These are phyloP conservation scores for Diadophis punctatus DNA, from an alignment of 2,113 vertebrate species.

Conservation along the genomic window DNA sequence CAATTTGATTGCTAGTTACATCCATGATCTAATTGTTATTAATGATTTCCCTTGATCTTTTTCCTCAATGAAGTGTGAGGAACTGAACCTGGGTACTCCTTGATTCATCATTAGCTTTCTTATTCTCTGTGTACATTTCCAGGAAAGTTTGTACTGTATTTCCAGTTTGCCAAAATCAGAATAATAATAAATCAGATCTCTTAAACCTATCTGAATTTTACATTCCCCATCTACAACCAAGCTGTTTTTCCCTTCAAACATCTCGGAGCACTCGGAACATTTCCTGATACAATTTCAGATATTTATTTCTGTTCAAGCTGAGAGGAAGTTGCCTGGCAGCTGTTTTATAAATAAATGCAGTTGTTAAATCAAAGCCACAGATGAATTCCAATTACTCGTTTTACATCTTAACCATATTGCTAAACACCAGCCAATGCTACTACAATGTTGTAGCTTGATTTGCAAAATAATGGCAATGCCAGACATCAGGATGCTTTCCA, in stretches of 20 bases:
- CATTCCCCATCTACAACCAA: background rate
- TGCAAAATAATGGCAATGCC: background rate
- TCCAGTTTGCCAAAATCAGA: background rate
- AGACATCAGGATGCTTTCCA: background rate
- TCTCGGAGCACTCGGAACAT: background rate
- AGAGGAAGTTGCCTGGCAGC: background rate
- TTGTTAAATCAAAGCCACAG: background rate
- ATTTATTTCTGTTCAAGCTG: background rate
- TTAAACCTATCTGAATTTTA: background rate
- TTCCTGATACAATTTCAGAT: background rate
- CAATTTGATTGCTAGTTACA: background rate
- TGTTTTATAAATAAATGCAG: background rate
- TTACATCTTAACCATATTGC: background rate
- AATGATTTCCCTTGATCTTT: background rate
- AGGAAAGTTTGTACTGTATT: background rate
- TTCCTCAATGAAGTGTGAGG: background rate
- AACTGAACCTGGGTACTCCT: background rate
- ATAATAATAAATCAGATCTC: background rate
- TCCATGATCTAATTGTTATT: background rate
- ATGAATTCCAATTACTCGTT: background rate
- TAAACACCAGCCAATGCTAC: background rate
- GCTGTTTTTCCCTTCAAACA: background rate
- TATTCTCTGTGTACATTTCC: background rate
- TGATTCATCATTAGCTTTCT: background rate
- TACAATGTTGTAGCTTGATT: background rate